Evolutionary conservation across 2,113 vertebrate genomes (phyloP).

Genomic region (Zosterops hypoxanthus): DNA sequence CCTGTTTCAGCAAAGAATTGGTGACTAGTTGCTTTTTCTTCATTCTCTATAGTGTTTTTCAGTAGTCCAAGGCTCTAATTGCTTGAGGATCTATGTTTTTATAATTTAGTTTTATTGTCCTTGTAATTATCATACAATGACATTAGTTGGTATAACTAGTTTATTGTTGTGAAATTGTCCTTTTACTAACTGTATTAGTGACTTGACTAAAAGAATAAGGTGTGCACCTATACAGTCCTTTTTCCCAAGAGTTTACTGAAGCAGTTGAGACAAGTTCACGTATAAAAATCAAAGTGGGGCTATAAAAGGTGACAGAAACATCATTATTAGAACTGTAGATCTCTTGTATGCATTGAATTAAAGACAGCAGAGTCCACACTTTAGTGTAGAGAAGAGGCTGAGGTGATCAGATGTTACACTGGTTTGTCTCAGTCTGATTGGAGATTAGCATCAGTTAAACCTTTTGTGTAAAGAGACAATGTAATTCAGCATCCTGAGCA

Average conservation of each 20-base stretch:
- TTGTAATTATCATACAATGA: background rate
- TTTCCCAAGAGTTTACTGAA: background rate
- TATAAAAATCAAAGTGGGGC: background rate
- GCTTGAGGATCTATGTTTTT: background rate
- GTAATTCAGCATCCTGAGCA: background rate
- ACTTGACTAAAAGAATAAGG: background rate
- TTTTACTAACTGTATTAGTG: background rate
- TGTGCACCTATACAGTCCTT: background rate
- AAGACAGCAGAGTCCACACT: background rate
- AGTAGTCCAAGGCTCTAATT: background rate
- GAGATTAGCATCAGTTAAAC: background rate
- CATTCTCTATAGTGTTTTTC: background rate
- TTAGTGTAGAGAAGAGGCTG: background rate
- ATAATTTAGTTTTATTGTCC: background rate
- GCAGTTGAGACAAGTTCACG: background rate
- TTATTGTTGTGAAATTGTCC: background rate
- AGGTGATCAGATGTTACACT: background rate
- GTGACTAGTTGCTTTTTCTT: background rate
- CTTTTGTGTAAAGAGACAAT: accelerated
- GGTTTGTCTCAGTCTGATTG: background rate
- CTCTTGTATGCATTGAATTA: background rate
- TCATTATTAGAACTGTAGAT: background rate
- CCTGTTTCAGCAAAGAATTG: background rate
- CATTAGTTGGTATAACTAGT: background rate
- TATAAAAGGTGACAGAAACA: background rate